phyloP scores from a whole-genome alignment of 2,113 vertebrate genomes.

The Pao palembangensis region DNA sequence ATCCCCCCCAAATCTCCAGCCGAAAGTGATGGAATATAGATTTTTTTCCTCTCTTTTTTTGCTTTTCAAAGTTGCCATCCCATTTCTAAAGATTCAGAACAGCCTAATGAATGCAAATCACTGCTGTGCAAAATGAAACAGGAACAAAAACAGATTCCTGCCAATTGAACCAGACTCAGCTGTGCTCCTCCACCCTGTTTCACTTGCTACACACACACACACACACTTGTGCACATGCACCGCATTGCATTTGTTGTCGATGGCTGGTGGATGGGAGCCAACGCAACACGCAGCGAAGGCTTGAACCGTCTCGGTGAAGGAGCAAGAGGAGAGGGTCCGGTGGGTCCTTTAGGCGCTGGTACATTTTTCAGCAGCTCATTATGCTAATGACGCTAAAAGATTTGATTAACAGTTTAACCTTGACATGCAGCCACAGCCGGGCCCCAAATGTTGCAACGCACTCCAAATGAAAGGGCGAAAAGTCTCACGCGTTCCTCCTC shows the following conservation, averaged over 20 bases:
- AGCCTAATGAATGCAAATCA: constrained; percentile 34
- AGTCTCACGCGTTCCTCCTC: background rate
- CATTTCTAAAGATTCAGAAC: constrained; percentile 11
- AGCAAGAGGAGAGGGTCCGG: background rate
- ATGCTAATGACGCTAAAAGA: constrained; percentile 78
- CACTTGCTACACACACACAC: constrained; percentile 18
- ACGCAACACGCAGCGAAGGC: constrained; percentile 19
- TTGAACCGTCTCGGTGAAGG: constrained; percentile 11
- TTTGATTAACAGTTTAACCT: constrained; percentile 63
- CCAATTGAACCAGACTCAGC: constrained; percentile 40
- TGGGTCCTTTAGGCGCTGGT: constrained; percentile 1
- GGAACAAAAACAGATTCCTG: constrained; percentile 30
- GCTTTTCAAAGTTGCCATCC: constrained; percentile 6
- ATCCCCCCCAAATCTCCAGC: too few species aligned
- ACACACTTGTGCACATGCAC: background rate
- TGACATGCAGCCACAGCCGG: constrained; percentile 36
- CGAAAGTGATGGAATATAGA: constrained; percentile 8
- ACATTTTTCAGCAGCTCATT: constrained; percentile 60
- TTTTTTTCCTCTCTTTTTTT: too few species aligned
- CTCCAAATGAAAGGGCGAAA: background rate
- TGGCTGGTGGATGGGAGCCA: background rate
- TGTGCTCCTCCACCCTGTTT: constrained; percentile 22
- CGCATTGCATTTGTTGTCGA: too few species aligned
- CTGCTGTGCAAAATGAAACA: constrained; percentile 39
- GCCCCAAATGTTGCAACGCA: constrained; percentile 21